Conservation (phyloP, 2,113 vertebrate species). For the Jaculus jaculus region DNA sequence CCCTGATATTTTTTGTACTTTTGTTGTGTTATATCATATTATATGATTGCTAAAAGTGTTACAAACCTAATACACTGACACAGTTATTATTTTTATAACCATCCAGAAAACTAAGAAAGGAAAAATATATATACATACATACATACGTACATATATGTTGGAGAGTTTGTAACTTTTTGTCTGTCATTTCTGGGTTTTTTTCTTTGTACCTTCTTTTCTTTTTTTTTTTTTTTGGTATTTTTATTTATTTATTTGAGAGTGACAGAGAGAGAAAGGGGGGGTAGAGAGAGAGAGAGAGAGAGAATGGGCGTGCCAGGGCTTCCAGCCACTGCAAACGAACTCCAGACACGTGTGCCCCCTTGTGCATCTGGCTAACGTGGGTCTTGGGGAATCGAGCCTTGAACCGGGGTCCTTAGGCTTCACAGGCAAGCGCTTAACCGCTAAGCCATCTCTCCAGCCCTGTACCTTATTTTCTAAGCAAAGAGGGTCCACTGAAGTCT, state of each 20-base stretch:
- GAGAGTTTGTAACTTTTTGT: constrained; percentile 4
- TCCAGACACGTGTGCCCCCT: too few species aligned
- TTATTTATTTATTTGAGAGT: too few species aligned
- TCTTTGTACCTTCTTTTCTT: constrained; percentile 34
- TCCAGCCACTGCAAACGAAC: too few species aligned
- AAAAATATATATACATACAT: not conserved
- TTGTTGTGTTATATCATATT: not conserved
- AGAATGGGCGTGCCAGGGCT: too few species aligned
- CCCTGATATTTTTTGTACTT: not conserved
- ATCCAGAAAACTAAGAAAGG: not conserved
- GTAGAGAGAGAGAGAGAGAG: too few species aligned
- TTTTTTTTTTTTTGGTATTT: too few species aligned
- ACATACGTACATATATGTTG: not conserved
- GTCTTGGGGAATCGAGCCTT: too few species aligned
- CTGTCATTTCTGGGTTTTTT: not conserved
- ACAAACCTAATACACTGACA: not conserved
- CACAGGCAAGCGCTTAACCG: too few species aligned
- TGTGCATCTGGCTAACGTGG: too few species aligned
- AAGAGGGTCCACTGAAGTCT: not conserved
- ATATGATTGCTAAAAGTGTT: not conserved
- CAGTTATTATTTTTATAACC: constrained; percentile 25
- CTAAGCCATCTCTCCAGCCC: too few species aligned
- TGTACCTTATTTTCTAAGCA: constrained; percentile 44
- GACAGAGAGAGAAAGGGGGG: too few species aligned
- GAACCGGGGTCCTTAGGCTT: too few species aligned